Conservation (phyloP, 2,797 vertebrate genomes). For the Phoeniculus purpureus region DNA sequence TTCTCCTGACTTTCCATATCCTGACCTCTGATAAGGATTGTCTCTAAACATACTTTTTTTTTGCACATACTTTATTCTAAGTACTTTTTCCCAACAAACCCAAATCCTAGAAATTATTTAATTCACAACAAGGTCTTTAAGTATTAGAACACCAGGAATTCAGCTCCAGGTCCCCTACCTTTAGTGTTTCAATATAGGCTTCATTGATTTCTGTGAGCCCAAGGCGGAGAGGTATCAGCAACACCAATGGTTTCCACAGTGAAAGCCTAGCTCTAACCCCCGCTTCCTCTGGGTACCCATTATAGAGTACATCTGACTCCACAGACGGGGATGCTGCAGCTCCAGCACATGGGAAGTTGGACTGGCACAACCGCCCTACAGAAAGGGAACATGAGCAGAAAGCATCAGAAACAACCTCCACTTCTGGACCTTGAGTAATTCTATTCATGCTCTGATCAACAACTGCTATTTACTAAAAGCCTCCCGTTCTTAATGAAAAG, state of each 20-base stretch:
- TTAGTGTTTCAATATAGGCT: conserved; percentile 95
- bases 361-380: conserved; percentile 89
- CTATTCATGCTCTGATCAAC: not conserved
- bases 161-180: conserved; percentile 78
- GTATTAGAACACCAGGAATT: not conserved
- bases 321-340: conserved; percentile 69
- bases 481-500: not conserved
- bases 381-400: conserved; percentile 22
- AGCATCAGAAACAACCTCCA: not conserved
- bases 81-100: not conserved
- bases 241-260: conserved; percentile 92
- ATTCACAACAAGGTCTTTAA: not conserved
- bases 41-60: not conserved
- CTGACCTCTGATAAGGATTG: not conserved
- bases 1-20: not conserved
- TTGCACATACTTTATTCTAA: not conserved
- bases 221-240: conserved; percentile 96
- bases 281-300: conserved; percentile 83
- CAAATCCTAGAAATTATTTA: not conserved
- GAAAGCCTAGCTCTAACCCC: conserved; percentile 78
- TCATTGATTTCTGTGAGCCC: conserved; percentile 97
- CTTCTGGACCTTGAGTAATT: not conserved
- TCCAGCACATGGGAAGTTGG: conserved; percentile 75
- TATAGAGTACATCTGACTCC: conserved; percentile 78
- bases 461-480: not conserved